phyloP scores from a whole-genome alignment of 2,113 vertebrate species.

The Eublepharis macularius region DNA sequence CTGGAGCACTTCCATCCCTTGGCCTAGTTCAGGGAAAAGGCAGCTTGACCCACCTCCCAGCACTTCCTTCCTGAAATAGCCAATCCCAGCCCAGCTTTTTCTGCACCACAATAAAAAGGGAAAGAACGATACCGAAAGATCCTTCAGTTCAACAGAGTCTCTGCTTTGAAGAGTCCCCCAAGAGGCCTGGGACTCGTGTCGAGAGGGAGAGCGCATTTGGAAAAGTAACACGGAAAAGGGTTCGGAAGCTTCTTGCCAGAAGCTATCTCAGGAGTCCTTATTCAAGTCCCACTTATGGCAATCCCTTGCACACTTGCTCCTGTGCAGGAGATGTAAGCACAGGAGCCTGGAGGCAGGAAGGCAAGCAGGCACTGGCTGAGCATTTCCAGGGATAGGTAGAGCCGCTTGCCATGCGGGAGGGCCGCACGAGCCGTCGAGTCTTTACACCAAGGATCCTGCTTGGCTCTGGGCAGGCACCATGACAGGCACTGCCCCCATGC shows the following conservation, averaged over 20 bases:
- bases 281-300: background rate
- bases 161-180: background rate
- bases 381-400: background rate
- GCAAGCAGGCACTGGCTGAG: background rate
- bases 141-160: background rate
- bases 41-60: background rate
- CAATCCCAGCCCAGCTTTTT: background rate
- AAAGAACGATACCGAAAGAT: background rate
- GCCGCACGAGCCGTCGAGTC: background rate
- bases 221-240: background rate
- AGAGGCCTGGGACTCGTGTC: background rate
- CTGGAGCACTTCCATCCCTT: background rate
- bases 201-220: background rate
- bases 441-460: constrained; percentile 88
- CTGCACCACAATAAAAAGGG: background rate
- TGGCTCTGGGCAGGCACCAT: constrained; percentile 91
- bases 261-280: background rate
- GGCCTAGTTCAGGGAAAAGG: background rate
- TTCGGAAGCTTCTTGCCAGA: background rate
- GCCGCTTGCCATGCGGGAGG: background rate
- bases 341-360: background rate
- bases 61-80: background rate
- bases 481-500: constrained; percentile 88
- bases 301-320: background rate
- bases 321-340: background rate